A percentile compares a stretch with the other conserved stretches of the same genome.
These are phyloP conservation scores for Pteronotus mesoamericanus DNA, from an alignment of 2,797 vertebrate genomes.

Conservation along the genomic window DNA sequence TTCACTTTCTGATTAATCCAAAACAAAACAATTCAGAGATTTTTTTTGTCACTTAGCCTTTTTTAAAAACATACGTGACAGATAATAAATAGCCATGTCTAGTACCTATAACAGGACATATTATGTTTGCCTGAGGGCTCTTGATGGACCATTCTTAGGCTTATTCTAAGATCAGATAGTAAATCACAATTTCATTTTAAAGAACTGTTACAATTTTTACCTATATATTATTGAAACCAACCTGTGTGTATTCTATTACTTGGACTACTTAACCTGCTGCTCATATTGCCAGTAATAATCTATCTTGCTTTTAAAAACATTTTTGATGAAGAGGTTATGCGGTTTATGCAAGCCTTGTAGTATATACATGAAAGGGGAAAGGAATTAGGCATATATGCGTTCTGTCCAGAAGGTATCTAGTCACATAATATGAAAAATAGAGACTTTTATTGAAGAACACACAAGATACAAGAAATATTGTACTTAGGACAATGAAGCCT, in stretches of 20 bases:
- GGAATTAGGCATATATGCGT: slow-evolving; percentile 16
- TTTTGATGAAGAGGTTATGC: slow-evolving; percentile 46
- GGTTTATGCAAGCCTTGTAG: slow-evolving; percentile 58
- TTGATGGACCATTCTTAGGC: background rate
- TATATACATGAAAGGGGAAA: slow-evolving; percentile 45
- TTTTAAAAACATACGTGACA: slow-evolving; percentile 35
- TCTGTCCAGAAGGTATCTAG: background rate
- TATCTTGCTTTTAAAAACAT: slow-evolving; percentile 29
- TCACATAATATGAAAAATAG: background rate
- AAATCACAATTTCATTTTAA: slow-evolving; percentile 65
- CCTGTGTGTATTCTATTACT: background rate
- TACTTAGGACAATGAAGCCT: background rate
- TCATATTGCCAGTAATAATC: slow-evolving; percentile 49
- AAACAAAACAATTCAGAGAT: slow-evolving; percentile 74
- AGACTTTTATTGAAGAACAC: background rate
- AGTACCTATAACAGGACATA: background rate
- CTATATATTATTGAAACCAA: slow-evolving; percentile 36
- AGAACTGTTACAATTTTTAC: slow-evolving; percentile 40
- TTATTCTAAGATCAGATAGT: slow-evolving; percentile 55
- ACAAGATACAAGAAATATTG: background rate
- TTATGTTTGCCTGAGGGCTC: slow-evolving; percentile 16
- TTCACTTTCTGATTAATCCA: slow-evolving; percentile 73
- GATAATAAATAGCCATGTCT: slow-evolving; percentile 62
- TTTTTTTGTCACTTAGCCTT: slow-evolving; percentile 62
- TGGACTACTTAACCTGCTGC: slow-evolving; percentile 30